Evolutionary conservation across 2,888 invertebrate species (phyloP), one percentile per base, ranked within the genome.

Genomic region (Cremastinae sp.): DNA sequence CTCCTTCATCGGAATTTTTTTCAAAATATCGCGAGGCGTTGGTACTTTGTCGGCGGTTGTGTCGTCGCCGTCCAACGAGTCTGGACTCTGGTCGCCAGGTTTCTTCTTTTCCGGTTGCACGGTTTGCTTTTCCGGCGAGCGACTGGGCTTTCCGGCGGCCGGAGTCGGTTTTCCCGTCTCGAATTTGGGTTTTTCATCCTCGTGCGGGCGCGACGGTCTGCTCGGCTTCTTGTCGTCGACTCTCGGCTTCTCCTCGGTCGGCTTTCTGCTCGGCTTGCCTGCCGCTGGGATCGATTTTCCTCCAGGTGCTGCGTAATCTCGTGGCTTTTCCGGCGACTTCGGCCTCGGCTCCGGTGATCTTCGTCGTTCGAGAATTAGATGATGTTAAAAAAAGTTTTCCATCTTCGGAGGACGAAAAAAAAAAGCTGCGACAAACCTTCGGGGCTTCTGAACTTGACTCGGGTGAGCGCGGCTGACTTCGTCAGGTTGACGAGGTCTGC

Each of bases 1-100:
- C 86, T 96, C 96, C 87, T 94, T 95, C 80, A 91, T 89, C 1
- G 91, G 90, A 7, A 87, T 85, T 82, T 90, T 90, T 47, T 89
- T 87, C 70, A 89, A 84, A 54, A 90, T 84, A 61, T 90, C 86
- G 1, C 86, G 83, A 68, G 90, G 90, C 79, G 87, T 90, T 16
- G 90, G 87, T 12, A 73, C 28, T 81, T 90, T 90, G 68, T 86
- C 88, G 68, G 75, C 80, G 70, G 54, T 69, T 65, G 59, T 58
- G 0, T 85, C 83, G 3, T 76, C 84, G 3, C 74, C 85, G 58
- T 81, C 82, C 64, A 83, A 73, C 18, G 86, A 86, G 49, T 87
- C 85, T 2, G 88, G 86, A 34, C 82, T 80, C 70, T 86, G 86
- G 79, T 88, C 89, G 5, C 85, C 85, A 8, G 84, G 84, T 70